A percentile compares a stretch with the other conserved stretches of the same genome.
phyloP scores from a whole-genome alignment of 1,140 invertebrate genomes.

The Solenopsis invicta region DNA sequence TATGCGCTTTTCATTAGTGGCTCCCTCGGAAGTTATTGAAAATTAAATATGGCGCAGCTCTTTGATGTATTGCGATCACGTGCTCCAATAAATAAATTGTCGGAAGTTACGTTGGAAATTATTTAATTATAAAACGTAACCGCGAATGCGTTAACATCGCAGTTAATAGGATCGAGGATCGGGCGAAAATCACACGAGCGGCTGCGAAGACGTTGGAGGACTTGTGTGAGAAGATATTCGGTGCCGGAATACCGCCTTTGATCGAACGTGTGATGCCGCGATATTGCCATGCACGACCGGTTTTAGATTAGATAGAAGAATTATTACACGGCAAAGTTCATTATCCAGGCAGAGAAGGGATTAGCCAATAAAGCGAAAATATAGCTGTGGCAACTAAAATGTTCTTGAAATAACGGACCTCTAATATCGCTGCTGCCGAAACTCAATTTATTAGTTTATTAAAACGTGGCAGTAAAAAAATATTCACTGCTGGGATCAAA shows the following conservation, averaged over 20 bases:
- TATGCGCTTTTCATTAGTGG: background rate
- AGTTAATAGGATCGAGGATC: too few relatives aligned
- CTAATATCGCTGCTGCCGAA: too few relatives aligned
- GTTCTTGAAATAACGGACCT: too few relatives aligned
- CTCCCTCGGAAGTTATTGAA: background rate
- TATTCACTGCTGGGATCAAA: too few relatives aligned
- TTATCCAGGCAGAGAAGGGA: background rate
- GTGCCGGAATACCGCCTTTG: background rate
- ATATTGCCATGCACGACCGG: background rate
- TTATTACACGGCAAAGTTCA: constrained; percentile 22
- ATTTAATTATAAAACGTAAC: background rate
- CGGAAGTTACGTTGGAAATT: background rate
- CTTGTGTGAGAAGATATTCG: background rate
- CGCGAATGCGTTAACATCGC: too few relatives aligned
- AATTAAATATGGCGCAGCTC: background rate
- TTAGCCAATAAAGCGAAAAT: too few relatives aligned
- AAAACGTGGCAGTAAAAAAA: too few relatives aligned
- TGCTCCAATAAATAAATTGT: background rate
- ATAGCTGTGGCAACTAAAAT: too few relatives aligned
- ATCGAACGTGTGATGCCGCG: background rate
- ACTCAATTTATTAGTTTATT: too few relatives aligned
- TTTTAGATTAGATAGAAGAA: constrained; percentile 9
- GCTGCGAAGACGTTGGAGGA: too few relatives aligned
- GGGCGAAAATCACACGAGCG: too few relatives aligned
- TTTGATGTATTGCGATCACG: background rate